These are phyloP conservation scores for Caenorhabditis sp. DNA, from an alignment of 2,888 invertebrate genomes.

Conservation along the genomic window DNA sequence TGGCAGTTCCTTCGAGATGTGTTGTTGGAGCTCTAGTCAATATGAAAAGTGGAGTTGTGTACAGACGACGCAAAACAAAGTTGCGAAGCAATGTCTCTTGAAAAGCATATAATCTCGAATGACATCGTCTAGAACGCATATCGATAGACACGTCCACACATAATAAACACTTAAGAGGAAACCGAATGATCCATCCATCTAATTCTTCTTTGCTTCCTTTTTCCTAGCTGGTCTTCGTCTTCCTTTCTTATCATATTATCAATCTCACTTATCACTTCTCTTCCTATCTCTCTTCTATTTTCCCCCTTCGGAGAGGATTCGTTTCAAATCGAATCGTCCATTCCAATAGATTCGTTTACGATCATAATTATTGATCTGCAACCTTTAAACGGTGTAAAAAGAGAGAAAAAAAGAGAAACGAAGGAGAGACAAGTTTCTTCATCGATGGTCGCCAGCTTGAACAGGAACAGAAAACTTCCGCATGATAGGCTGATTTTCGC, in stretches of 20 bases:
- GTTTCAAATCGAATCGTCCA: constrained; percentile 32
- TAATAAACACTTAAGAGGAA: constrained; percentile 31
- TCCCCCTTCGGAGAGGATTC: neutral
- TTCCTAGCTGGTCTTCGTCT: constrained; percentile 45
- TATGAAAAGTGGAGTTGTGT: no score
- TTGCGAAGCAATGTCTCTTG: neutral
- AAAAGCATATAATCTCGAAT: constrained; percentile 14
- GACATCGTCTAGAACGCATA: neutral
- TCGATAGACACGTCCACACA: constrained; percentile 24
- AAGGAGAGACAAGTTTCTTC: constrained; percentile 36
- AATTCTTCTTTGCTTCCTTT: constrained; percentile 15
- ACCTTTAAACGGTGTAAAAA: constrained; percentile 21
- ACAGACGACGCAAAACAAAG: no score
- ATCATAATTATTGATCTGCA: constrained; percentile 56
- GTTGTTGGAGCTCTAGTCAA: no score
- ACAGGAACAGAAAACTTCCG: neutral
- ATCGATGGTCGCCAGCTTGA: constrained; percentile 20
- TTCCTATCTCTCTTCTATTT: constrained; percentile 33
- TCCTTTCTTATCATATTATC: constrained; percentile 51
- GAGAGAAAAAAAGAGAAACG: neutral
- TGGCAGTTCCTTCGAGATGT: no score
- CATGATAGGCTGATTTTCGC: no score
- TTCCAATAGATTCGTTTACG: constrained; percentile 36
- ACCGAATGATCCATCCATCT: constrained; percentile 35
- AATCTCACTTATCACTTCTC: constrained; percentile 31